Percentiles rank a stretch among this genome's conserved stretches.
phyloP scores from a whole-genome alignment of 2,797 vertebrate genomes.

The Coreius guichenoti region DNA sequence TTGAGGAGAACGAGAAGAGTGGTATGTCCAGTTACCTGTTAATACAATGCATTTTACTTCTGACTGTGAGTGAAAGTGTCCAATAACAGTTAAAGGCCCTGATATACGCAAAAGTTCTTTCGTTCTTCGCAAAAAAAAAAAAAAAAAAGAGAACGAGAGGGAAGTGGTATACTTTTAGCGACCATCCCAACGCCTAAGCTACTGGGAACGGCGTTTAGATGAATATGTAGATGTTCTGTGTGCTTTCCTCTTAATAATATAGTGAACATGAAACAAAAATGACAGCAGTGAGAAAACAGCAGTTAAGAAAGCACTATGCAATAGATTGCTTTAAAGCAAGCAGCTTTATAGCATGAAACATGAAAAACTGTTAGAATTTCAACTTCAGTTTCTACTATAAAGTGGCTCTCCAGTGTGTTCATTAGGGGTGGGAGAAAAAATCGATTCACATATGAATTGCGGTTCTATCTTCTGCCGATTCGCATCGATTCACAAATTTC shows the following conservation, averaged over 20 bases:
- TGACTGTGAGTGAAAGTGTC: neutral
- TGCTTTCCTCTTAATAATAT: neutral
- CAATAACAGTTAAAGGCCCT: neutral
- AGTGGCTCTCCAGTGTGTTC: neutral
- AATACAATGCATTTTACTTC: neutral
- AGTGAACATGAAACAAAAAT: neutral
- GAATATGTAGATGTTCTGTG: neutral
- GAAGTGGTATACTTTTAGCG: neutral
- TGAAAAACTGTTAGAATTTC: neutral
- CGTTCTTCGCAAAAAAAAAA: neutral
- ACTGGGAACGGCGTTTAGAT: neutral
- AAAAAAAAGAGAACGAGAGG: neutral
- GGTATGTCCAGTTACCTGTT: constrained; percentile 42
- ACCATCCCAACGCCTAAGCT: neutral
- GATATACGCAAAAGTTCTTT: neutral
- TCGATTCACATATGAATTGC: too few species aligned
- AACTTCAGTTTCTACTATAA: neutral
- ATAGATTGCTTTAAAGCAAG: neutral
- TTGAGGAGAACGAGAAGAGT: constrained; percentile 27
- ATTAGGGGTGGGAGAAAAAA: too few species aligned
- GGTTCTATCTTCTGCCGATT: too few species aligned
- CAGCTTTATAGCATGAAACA: neutral
- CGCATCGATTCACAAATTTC: too few species aligned
- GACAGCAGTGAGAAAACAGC: neutral
- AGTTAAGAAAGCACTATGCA: neutral